Conservation (phyloP, 2,797 vertebrate species). For the Triplophysa yarkandensis region DNA sequence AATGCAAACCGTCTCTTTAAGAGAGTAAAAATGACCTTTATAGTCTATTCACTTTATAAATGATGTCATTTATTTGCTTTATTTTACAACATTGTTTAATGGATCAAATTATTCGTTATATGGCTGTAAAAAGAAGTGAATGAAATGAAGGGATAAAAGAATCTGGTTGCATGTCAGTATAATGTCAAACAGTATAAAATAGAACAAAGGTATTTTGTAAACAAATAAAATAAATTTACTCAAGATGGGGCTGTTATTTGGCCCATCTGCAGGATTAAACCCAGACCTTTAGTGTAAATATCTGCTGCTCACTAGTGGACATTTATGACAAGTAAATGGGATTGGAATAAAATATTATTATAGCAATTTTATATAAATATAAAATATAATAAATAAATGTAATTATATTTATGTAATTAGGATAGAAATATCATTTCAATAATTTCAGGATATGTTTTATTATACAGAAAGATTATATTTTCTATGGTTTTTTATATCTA, state of each 20-base stretch:
- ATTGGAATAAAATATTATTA: no score
- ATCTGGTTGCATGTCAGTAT: background rate
- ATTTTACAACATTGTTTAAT: slow-evolving; percentile 1
- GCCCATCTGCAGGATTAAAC: background rate
- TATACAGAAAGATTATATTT: no score
- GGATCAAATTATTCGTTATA: slow-evolving; percentile 2
- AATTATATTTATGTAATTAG: no score
- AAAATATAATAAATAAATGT: no score
- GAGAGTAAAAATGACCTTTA: background rate
- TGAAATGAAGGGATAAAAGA: background rate
- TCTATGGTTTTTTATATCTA: no score
- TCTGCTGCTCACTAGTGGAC: slow-evolving; percentile 43
- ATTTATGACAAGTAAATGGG: background rate
- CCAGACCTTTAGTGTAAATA: background rate
- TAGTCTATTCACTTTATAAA: background rate
- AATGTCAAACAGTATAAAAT: slow-evolving; percentile 22
- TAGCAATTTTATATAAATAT: no score
- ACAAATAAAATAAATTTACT: slow-evolving; percentile 21
- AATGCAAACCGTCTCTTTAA: background rate
- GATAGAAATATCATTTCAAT: no score
- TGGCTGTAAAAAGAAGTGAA: background rate
- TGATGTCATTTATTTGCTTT: slow-evolving; percentile 7
- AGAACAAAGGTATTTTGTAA: slow-evolving; percentile 4
- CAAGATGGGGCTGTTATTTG: slow-evolving; percentile 11
- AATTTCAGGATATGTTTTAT: no score